Conservation (phyloP, 2,797 vertebrate genomes). For the Melopsittacus undulatus region DNA sequence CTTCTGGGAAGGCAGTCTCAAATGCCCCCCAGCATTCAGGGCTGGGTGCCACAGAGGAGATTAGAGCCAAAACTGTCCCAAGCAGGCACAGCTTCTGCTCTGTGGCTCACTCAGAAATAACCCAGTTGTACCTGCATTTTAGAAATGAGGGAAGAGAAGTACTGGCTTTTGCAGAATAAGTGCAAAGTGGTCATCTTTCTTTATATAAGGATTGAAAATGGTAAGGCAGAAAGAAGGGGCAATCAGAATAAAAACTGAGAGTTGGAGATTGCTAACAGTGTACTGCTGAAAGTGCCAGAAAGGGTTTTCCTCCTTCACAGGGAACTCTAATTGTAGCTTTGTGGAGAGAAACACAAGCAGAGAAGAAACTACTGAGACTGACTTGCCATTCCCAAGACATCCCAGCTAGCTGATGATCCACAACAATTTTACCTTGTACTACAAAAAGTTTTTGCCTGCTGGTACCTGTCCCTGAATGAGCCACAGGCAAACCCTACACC, state of each 20-base stretch:
- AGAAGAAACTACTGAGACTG: neutral
- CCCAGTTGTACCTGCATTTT: neutral
- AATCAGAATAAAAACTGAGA: neutral
- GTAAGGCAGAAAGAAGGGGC: neutral
- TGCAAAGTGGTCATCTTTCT: neutral
- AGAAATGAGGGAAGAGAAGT: neutral
- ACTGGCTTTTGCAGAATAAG: neutral
- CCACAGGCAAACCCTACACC: neutral
- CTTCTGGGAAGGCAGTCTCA: neutral
- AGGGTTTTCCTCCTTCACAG: neutral
- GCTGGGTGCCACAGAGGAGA: neutral
- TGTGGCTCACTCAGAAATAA: fast-evolving
- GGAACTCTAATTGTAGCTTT: neutral
- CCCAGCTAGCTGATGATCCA: neutral
- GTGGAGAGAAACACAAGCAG: neutral
- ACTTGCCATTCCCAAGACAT: neutral
- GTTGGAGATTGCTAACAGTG: neutral
- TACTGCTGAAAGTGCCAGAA: neutral
- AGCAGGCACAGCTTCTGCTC: neutral
- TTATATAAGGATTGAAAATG: neutral
- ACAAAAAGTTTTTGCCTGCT: neutral
- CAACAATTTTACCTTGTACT: neutral
- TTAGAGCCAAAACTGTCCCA: neutral
- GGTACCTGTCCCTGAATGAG: neutral
- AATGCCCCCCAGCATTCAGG: neutral